These are phyloP conservation scores for Lepus americanus DNA, from an alignment of 2,113 vertebrate species.

Conservation along the genomic window DNA sequence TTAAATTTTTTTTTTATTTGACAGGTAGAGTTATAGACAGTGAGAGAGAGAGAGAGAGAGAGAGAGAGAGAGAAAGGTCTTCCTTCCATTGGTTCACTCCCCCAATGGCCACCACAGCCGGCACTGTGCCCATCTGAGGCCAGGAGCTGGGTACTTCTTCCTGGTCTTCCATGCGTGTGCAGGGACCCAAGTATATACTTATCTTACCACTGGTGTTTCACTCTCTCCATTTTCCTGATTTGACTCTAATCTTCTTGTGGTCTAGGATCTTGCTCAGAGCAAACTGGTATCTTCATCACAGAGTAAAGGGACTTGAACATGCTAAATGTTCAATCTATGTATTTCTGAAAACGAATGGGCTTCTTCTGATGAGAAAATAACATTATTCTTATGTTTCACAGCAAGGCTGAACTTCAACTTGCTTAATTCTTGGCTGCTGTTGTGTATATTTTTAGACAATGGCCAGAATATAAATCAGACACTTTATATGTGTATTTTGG, in stretches of 20 bases:
- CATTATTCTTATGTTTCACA: not conserved
- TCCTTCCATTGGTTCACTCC: no score
- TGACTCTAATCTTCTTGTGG: not conserved
- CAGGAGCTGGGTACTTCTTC: not conserved
- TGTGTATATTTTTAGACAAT: constrained; percentile 46
- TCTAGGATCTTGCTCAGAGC: not conserved
- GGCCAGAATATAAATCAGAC: constrained; percentile 38
- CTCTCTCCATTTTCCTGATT: not conserved
- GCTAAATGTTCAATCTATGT: not conserved
- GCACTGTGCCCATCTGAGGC: no score
- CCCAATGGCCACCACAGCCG: no score
- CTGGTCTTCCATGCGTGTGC: not conserved
- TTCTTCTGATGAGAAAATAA: not conserved
- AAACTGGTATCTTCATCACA: not conserved
- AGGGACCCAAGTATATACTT: not conserved
- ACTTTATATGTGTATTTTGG: constrained; percentile 40
- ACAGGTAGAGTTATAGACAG: no score
- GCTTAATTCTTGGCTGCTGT: constrained; percentile 12
- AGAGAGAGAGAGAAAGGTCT: no score
- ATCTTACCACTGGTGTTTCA: not conserved
- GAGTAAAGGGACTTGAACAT: not conserved
- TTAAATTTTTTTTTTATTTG: no score
- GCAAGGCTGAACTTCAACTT: constrained; percentile 29
- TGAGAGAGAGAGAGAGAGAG: no score
- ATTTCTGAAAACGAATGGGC: not conserved